Evolutionary conservation across 2,113 vertebrate genomes (phyloP), one percentile per base, ranked within the genome.

Genomic region (Emydocephalus ijimae): DNA sequence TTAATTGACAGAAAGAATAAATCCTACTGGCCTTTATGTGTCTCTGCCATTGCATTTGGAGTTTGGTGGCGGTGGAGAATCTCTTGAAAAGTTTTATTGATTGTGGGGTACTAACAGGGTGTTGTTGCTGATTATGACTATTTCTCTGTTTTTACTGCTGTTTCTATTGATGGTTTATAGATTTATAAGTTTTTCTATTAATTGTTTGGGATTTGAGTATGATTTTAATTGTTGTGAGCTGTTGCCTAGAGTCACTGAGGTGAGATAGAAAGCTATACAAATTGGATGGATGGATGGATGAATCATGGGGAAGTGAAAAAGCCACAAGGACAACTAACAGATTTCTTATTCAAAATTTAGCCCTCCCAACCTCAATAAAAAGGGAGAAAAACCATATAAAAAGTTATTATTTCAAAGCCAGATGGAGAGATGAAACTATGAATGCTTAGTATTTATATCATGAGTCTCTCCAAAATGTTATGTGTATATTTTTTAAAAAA

Each of bases 1-100:
- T 96, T 95, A 95, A 94, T 94, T 91, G 94, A 93, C 56, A 95
- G 93, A 96, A 96, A 94, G 85, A 91, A 95, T 96, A 91, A 91
- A 96, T 23, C 15, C 34, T 81, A 21, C 18, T 21, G 69, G 6
- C 69, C 69, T 39, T 81, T 39, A 81, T 39, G 39, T 20, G 15
- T 0, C 15, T 81, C 6, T 81, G 69, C 18, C 18, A 39, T 81
- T 39, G 34, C 15, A 81, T 20, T 81, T 81, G 18, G 5, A 34
- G 69, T 81, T 39, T 39, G n/a, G 69, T 39, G 69, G 69, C 6
- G 3, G 15, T 39, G 6, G 15, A 81, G 69, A 39, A 2, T 15
- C 69, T 81, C n/a, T 81, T 81, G 14, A 39, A 81, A 39, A 15
- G 34, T 34, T 39, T 18, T 69, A 34, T 81, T 81, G 69, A 39